Evolutionary conservation across 2,888 invertebrate species (phyloP), one percentile per base, ranked within the genome.

Genomic region (Pseudococcus viburni): DNA sequence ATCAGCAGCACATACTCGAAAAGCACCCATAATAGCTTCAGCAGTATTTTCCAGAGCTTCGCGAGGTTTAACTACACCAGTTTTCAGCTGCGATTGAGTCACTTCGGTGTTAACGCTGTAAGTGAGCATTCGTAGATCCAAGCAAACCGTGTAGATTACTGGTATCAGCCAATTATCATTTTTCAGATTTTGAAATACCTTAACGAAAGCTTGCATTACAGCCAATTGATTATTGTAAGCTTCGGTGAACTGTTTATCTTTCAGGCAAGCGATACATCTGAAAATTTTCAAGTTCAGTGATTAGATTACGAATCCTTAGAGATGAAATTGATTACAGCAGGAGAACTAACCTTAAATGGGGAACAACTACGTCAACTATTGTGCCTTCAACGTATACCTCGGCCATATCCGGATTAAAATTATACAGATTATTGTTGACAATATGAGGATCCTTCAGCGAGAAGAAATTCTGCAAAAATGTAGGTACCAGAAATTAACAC

Each of bases 101-200:
- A 89, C 42, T 83, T 89, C 89, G 26, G 89, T 88, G 91, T 98
- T 97, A 42, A 96, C 96, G 91, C 95, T 94, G 89, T 95, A 94
- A 0, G 96, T 96, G 88, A 97, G 93, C n/a, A 96, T 93, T 88
- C 99, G 93, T 68, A 99, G 93, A 92, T 99, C 99, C 19, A 97
- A 93, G 90, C 98, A 97, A 17, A 97, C 94, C 0, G 95, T 94
- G 91, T 97, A 97, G 96, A 99, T 96, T 11, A 99, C 94, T 0
- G 98, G 96, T n/a, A 99, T 92, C 90, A 96, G 95, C 99, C 99
- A 99, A 92, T 99, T 99, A 91, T 98, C 98, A 90, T 99, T 99
- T 90, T 97, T 97, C 90, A 96, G 95, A 55, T 94, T 93, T 91
- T 98, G 97, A 84, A 99, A 93, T 88, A 97, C 93, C 91, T 96